phyloP scores from a whole-genome alignment of 1,140 invertebrate genomes.

The Muscidifurax raptorellus region DNA sequence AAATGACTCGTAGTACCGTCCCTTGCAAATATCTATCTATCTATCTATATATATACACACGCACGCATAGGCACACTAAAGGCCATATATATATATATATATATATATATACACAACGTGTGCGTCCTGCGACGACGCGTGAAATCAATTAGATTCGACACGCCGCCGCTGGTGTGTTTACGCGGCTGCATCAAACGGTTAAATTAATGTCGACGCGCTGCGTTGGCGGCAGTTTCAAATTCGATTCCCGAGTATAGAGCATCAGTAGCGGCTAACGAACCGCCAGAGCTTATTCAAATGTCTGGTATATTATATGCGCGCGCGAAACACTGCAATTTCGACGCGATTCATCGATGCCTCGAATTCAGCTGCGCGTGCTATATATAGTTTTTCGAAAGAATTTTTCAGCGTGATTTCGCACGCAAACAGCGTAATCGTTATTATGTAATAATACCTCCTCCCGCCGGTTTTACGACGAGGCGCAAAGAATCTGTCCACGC shows the following conservation, averaged over 20 bases:
- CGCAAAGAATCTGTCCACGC: too few relatives aligned
- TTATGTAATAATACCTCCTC: too few relatives aligned
- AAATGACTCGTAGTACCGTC: too few relatives aligned
- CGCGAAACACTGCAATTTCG: not conserved
- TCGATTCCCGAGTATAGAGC: not conserved
- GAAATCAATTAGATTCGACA: constrained; percentile 43
- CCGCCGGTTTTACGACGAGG: too few relatives aligned
- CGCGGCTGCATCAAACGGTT: not conserved
- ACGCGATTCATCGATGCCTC: not conserved
- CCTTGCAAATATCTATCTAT: too few relatives aligned
- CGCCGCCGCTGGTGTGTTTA: not conserved
- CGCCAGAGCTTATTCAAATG: not conserved
- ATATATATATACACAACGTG: not conserved
- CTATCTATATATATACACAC: not conserved
- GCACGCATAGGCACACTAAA: too few relatives aligned
- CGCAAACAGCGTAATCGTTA: too few relatives aligned
- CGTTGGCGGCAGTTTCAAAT: not conserved
- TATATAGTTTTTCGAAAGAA: too few relatives aligned
- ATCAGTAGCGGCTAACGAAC: not conserved
- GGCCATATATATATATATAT: too few relatives aligned
- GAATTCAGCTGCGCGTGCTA: not conserved
- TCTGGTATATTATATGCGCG: not conserved
- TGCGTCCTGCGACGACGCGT: not conserved
- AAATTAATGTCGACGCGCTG: constrained; percentile 4
- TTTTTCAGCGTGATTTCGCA: too few relatives aligned